Evolutionary conservation across 2,113 vertebrate genomes (phyloP), one percentile per base, ranked within the genome.

Genomic region (Clarias gariepinus): DNA sequence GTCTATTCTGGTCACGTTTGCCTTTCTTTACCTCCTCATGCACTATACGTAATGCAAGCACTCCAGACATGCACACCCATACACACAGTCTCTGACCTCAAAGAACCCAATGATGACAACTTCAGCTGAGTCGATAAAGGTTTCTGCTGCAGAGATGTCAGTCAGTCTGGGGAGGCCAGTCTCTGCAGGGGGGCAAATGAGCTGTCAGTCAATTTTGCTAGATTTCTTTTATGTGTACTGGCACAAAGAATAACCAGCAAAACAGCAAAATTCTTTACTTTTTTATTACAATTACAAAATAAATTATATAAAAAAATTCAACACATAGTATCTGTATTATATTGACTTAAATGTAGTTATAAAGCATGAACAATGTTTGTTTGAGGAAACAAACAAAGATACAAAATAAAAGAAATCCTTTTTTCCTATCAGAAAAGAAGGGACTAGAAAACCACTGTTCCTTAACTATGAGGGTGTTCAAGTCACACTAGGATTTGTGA

Each of bases 41-140:
- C 28, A 81, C 68, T 4, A 84, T 79, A 84, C 23, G n/a, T 10
- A 74, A 64, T 58, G 47, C 73, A 68, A 77, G 2, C 28, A 66
- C 52, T 41, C 21, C 30, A 82, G 52, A 86, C 69, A 71, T 3
- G 61, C 81, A 84, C 83, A 85, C 25, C 19, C 82, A 81, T 58
- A 30, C 63, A 79, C 68, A 61, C 41, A 79, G 53, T 53, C n/a
- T 87, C 94, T 93, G 87, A 99, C 98, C 98, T 98, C 95, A 87
- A 99, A 95, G 92, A 99, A 98, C 89, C 97, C 98, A 74, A 99
- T 57, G 81, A 98, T 91, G 0, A 91, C 95, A 91, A 99, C 95
- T 57, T 99, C 98, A 0, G 94, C 94, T 1, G 95, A 88, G 13
- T 92, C 82, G 3, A 97, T 86, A 88, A 98, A 97, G 85, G 95